A percentile compares a stretch with the other conserved stretches of the same genome.
Evolutionary conservation across 2,888 invertebrate species (phyloP).

Genomic region (Agrochola macilenta): DNA sequence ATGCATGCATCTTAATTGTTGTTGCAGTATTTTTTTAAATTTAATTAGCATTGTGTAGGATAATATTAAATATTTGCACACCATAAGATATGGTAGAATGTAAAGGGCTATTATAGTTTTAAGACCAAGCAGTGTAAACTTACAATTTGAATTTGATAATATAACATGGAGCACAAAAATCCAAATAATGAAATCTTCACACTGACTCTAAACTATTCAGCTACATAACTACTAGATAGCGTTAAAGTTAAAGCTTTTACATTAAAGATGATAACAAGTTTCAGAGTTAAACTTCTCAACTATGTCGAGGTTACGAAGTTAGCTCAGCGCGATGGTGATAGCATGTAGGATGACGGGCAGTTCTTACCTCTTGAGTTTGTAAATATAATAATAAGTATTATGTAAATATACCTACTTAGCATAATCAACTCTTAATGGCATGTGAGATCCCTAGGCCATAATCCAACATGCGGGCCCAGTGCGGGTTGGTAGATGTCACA

Average conservation of each 20-base stretch:
- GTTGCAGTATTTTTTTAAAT: no score
- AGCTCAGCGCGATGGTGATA: conserved; percentile 12
- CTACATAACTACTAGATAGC: conserved; percentile 12
- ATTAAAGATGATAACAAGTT: conserved; percentile 46
- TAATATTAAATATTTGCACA: no score
- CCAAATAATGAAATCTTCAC: conserved; percentile 7
- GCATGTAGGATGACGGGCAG: conserved; percentile 4
- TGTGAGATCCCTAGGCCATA: no score
- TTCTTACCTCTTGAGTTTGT: background rate
- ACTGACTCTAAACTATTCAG: conserved; percentile 43
- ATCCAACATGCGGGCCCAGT: no score
- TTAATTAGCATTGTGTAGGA: no score
- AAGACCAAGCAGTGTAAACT: no score
- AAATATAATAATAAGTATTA: background rate
- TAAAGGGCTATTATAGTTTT: no score
- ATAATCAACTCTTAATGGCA: background rate
- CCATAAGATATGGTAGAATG: no score
- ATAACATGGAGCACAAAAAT: background rate
- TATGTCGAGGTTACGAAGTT: conserved; percentile 52
- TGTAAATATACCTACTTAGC: no score
- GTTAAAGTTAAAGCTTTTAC: conserved; percentile 35
- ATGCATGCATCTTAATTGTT: no score
- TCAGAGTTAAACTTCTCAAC: conserved; percentile 39
- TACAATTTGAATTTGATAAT: no score
- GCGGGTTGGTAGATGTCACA: no score